Evolutionary conservation across 1,140 invertebrate species (phyloP).

Genomic region (Drosophila truncata): DNA sequence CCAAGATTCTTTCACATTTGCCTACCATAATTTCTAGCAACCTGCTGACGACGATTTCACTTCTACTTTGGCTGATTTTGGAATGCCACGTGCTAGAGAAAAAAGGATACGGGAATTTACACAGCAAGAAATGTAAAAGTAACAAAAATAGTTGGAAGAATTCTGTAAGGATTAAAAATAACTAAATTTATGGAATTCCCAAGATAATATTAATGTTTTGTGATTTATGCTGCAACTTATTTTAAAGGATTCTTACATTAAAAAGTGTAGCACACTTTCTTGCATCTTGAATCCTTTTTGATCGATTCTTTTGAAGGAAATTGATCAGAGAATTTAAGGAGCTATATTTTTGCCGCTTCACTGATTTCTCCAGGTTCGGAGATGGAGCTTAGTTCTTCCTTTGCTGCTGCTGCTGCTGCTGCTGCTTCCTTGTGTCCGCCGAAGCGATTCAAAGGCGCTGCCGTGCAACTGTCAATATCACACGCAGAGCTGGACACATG

Average conservation of each 20-base stretch:
- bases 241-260: not conserved
- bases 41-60: conserved; percentile 12
- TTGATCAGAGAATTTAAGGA: not conserved
- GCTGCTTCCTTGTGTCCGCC: conserved; percentile 22
- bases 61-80: conserved; percentile 13
- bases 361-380: conserved; percentile 1
- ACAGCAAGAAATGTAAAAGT: not conserved
- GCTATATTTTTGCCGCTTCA: not conserved
- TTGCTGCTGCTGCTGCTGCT: conserved; percentile 3
- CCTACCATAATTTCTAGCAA: conserved; percentile 64
- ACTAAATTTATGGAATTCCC: not conserved
- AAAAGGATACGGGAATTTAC: not conserved
- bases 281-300: not conserved
- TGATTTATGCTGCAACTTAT: not conserved
- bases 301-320: not conserved
- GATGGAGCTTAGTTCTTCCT: conserved; percentile 6
- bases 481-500: conserved; percentile 79
- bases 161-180: too few species aligned
- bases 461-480: conserved; percentile 76
- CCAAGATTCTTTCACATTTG: conserved; percentile 53
- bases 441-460: conserved; percentile 46
- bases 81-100: not conserved
- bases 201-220: not conserved
- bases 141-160: too few species aligned
- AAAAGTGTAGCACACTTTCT: not conserved